Evolutionary conservation across 2,888 invertebrate species (phyloP).

Genomic region (Caenorhabditis sp.): DNA sequence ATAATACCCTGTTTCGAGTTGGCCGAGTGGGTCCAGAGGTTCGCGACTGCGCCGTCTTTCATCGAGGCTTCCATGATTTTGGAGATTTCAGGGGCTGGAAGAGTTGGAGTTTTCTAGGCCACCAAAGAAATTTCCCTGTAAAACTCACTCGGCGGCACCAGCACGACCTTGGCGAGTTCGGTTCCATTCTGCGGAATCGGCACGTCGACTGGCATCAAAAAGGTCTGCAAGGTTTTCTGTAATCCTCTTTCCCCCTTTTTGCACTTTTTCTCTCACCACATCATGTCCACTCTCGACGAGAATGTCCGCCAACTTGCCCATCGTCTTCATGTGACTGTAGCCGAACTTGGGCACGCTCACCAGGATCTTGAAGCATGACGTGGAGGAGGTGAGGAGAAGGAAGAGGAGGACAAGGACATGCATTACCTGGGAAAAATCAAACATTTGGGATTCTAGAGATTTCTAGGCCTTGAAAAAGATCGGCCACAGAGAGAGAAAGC

Average conservation of each 20-base stretch:
- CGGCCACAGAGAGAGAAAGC: too few relatives aligned
- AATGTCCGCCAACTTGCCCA: slow-evolving; percentile 64
- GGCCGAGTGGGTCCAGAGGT: slow-evolving; percentile 63
- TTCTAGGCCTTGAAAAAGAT: neutral
- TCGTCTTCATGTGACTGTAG: slow-evolving; percentile 68
- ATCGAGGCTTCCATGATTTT: slow-evolving; percentile 40
- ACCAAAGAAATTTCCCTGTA: neutral
- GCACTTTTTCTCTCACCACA: slow-evolving; percentile 52
- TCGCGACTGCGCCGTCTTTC: slow-evolving; percentile 55
- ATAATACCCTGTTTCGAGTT: slow-evolving; percentile 65
- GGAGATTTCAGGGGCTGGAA: slow-evolving; percentile 30
- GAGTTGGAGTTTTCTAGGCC: neutral
- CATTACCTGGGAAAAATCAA: slow-evolving; percentile 34
- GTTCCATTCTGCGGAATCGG: slow-evolving; percentile 56
- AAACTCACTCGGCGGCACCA: slow-evolving; percentile 48
- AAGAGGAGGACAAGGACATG: slow-evolving; percentile 26
- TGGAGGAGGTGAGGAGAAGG: slow-evolving; percentile 15
- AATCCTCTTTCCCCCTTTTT: neutral
- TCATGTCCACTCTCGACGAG: slow-evolving; percentile 69
- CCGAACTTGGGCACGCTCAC: slow-evolving; percentile 64
- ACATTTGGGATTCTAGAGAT: neutral
- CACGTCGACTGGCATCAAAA: slow-evolving; percentile 54
- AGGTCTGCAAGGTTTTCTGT: slow-evolving; percentile 48
- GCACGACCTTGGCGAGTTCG: slow-evolving; percentile 58
- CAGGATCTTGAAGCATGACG: slow-evolving; percentile 62